Percentiles rank a stretch among this genome's conserved stretches.
These are phyloP conservation scores for Philhelius pedissequus DNA, from an alignment of 2,888 invertebrate genomes.

Conservation along the genomic window DNA sequence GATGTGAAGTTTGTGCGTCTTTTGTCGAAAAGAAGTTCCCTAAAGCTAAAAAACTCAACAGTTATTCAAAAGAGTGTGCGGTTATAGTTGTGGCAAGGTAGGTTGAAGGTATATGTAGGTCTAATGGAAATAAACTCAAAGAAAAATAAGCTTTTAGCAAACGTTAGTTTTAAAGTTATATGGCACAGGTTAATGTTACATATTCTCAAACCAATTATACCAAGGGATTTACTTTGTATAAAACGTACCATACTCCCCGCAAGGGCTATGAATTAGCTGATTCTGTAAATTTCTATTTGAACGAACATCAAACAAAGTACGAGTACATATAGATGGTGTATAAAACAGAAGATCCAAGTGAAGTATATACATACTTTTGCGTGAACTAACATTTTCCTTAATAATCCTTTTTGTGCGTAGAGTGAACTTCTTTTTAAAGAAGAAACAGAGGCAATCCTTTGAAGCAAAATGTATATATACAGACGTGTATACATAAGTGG, in stretches of 20 bases:
- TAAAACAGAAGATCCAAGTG: not conserved
- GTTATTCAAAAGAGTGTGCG: slow-evolving; percentile 7
- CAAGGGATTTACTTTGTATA: not conserved
- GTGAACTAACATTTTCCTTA: not conserved
- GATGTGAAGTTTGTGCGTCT: not conserved
- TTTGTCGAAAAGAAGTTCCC: not conserved
- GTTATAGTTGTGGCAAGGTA: not conserved
- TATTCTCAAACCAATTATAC: not conserved
- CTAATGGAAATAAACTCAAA: not conserved
- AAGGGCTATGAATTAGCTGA: not conserved
- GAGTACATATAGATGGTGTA: not conserved
- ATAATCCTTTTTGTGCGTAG: not conserved
- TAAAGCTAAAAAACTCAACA: not conserved
- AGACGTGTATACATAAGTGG: not conserved
- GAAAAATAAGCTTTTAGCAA: not conserved
- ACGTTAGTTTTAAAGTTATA: not conserved
- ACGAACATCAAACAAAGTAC: slow-evolving; percentile 2
- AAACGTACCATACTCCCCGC: not conserved
- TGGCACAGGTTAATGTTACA: not conserved
- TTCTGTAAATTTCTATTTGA: slow-evolving; percentile 11
- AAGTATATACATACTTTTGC: not conserved
- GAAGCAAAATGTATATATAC: not conserved
- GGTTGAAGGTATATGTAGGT: not conserved
- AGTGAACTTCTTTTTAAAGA: no score
- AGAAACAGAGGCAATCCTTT: not conserved